Conservation (phyloP, 2,888 invertebrate species). For the Trissolcus brochymenae region DNA sequence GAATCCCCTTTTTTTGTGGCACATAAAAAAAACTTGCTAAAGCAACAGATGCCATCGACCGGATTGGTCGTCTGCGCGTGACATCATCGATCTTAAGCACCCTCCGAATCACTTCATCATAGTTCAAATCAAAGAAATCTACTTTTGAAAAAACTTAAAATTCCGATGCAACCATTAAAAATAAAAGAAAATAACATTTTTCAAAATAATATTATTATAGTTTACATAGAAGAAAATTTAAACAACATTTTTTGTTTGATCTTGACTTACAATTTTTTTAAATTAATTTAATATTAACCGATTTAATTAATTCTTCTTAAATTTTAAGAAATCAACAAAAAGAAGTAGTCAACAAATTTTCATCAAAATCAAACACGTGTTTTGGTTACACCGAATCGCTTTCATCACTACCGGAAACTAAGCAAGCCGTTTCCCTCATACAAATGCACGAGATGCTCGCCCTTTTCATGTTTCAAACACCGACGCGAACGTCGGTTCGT, state of each 20-base stretch:
- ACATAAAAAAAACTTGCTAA: constrained; percentile 45
- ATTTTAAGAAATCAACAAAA: too few species aligned
- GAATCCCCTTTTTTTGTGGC: constrained; percentile 32
- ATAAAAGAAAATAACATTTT: too few species aligned
- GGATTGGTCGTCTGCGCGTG: constrained; percentile 40
- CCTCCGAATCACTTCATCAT: constrained; percentile 16
- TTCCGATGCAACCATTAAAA: too few species aligned
- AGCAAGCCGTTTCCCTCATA: constrained; percentile 61
- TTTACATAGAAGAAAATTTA: too few species aligned
- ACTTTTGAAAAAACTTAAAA: constrained; percentile 3
- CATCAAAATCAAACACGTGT: background rate
- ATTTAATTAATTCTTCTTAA: too few species aligned
- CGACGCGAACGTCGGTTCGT: constrained; percentile 12
- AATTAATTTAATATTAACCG: too few species aligned
- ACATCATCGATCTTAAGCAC: constrained; percentile 36
- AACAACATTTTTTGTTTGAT: too few species aligned
- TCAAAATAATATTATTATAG: too few species aligned
- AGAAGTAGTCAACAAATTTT: too few species aligned
- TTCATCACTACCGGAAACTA: constrained; percentile 69
- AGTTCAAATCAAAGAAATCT: constrained; percentile 4
- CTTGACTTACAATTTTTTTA: too few species aligned
- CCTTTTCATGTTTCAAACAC: constrained; percentile 22
- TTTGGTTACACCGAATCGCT: constrained; percentile 39
- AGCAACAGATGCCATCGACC: constrained; percentile 57
- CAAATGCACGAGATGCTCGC: constrained; percentile 59